Conservation (phyloP, 2,113 vertebrate genomes). For the Onychostruthus taczanowskii region DNA sequence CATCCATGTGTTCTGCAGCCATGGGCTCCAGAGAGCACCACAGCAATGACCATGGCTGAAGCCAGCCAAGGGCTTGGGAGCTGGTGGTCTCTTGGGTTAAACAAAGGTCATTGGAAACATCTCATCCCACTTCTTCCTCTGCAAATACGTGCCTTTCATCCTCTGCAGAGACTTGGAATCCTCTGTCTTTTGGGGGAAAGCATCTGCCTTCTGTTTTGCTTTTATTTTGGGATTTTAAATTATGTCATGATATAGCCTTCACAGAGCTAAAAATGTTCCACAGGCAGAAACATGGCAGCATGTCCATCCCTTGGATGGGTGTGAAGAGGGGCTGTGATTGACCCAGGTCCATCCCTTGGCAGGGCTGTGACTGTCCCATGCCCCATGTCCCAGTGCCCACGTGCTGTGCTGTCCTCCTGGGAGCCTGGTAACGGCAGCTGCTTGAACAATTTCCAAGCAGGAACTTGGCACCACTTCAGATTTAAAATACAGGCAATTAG, state of each 20-base stretch:
- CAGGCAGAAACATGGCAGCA: neutral
- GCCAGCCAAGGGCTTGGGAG: neutral
- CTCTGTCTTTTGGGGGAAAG: neutral
- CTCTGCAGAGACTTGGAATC: neutral
- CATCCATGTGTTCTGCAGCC: neutral
- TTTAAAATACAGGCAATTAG: neutral
- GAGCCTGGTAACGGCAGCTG: neutral
- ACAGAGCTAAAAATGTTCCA: neutral
- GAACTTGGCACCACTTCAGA: slow-evolving; percentile 7
- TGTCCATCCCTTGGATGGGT: neutral
- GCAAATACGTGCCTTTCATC: neutral
- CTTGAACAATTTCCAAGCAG: neutral
- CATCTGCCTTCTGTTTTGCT: neutral
- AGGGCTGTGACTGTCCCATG: neutral
- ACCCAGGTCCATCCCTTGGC: too few species aligned
- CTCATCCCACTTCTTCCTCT: neutral
- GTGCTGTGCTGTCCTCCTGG: neutral
- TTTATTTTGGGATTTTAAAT: neutral
- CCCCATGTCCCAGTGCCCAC: rapidly evolving
- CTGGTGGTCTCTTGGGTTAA: neutral
- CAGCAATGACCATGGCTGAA: neutral
- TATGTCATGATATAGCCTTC: neutral
- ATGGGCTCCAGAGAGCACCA: rapidly evolving
- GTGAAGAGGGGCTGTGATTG: neutral
- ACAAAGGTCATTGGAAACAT: neutral